Conservation (phyloP, 2,797 vertebrate species). For the Xiphophorus birchmanni region DNA sequence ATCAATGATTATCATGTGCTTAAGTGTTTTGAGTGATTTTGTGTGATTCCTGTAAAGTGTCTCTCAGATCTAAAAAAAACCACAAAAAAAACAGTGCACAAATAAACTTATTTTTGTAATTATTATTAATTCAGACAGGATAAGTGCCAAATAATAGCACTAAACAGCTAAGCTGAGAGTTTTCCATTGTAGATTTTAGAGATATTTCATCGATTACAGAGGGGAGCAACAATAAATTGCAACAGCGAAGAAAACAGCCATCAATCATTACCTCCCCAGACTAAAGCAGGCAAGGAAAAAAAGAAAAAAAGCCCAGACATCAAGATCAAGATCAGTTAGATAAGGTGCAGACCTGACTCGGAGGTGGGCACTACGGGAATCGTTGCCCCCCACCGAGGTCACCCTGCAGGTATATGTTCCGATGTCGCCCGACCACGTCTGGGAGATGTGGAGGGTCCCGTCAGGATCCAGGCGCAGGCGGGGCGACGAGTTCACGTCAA, state of each 20-base stretch:
- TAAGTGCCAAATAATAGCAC: conserved; percentile 44
- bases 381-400: conserved; percentile 92
- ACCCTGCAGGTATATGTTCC: conserved; percentile 96
- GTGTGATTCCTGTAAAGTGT: too few species aligned
- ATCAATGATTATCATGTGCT: conserved; percentile 4
- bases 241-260: conserved; percentile 51
- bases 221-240: conserved; percentile 39
- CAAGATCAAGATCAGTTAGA: conserved; percentile 35
- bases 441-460: conserved; percentile 93
- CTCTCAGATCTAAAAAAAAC: too few species aligned
- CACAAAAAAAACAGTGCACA: too few species aligned
- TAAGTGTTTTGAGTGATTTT: background rate
- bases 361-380: conserved; percentile 92
- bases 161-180: conserved; percentile 40
- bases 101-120: background rate
- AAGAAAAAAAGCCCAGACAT: background rate
- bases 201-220: conserved; percentile 49
- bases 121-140: conserved; percentile 43
- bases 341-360: conserved; percentile 87
- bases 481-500: conserved; percentile 82
- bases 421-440: conserved; percentile 98
- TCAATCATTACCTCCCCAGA: conserved; percentile 65
- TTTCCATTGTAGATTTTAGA: conserved; percentile 47
- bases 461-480: conserved; percentile 86
- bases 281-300: conserved; percentile 22